Evolutionary conservation across 1,140 invertebrate genomes (phyloP), one percentile per base, ranked within the genome.

Genomic region (Hyphantria cunea): DNA sequence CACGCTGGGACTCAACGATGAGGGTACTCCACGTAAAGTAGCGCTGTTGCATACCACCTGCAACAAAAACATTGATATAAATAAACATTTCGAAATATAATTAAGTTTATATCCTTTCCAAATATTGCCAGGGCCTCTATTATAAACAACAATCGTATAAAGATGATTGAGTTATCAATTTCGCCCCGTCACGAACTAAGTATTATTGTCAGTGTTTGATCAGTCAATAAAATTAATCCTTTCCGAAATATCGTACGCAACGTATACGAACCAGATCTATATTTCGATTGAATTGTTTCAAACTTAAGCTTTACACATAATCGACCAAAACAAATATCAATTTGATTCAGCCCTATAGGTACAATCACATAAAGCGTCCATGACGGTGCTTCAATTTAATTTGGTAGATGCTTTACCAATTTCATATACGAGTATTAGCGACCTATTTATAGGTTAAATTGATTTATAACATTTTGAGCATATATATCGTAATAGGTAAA

Each of bases 41-140:
- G 95, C 96, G 53, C 95, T 96, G 91, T 97, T 96, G 92, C 96
- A 97, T 66, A 96, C 93, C 49, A 96, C 95, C 96, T 97, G 91
- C 13, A 71, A 74, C 51, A 74, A 73, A 65, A 49, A 56, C 44
- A 58, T 3, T 48, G 32, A 44, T 4, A 49, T 58, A 11, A 59
- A 51, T 41, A 49, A 51, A 58, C 15, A 48, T 48, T 48, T 48
- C 44, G 37, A 44, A 25, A 17, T 33, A 31, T 55, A 55, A 55
- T 55, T 42, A 55, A 55, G n/a, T 17, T 31, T 55, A 13, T 33
- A 55, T 55, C 53, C 42, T 55, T 31, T 14, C 14, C 42, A 50
- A 49, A 61, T 60, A 56, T 55, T 51, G 34, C 52, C 32, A 49
- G 34, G 13, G 11, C 62, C 11, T 39, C 44, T 32, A 44, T 32